These are phyloP conservation scores for Dufourea novaeangliae DNA, from an alignment of 1,140 invertebrate species.

Conservation along the genomic window DNA sequence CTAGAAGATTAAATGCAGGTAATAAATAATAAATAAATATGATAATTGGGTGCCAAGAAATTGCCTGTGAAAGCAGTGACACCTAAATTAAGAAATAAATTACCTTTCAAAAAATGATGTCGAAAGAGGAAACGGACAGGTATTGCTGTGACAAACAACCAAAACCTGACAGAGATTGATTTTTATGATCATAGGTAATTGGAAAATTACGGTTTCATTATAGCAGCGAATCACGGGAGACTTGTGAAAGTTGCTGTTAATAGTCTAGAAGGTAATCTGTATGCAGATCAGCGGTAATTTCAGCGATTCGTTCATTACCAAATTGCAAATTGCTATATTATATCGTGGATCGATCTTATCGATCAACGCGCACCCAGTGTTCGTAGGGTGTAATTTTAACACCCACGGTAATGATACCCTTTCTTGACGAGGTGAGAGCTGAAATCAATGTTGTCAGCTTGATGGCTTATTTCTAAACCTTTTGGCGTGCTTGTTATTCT, in stretches of 20 bases:
- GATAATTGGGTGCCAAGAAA: background rate
- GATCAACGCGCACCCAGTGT: background rate
- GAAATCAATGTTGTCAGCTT: conserved; percentile 21
- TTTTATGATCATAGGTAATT: conserved; percentile 42
- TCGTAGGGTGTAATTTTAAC: conserved; percentile 62
- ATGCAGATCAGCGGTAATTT: conserved; percentile 40
- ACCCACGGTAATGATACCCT: conserved; percentile 55
- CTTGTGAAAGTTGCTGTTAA: background rate
- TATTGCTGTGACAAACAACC: conserved; percentile 5
- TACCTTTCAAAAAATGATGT: background rate
- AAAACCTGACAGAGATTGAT: conserved; percentile 22
- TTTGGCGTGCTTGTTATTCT: background rate
- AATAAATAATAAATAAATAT: background rate
- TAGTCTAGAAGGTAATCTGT: conserved; percentile 37
- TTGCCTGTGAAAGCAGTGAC: background rate
- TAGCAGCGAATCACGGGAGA: conserved; percentile 15
- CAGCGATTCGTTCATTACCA: conserved; percentile 33
- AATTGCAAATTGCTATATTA: conserved; percentile 41
- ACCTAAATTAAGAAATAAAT: background rate
- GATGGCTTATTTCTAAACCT: background rate
- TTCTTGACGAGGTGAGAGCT: conserved; percentile 41
- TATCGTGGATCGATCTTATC: conserved; percentile 1
- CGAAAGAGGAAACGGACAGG: background rate
- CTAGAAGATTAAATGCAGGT: too few species aligned
- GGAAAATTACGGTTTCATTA: conserved; percentile 54